Percentiles rank a stretch among this genome's conserved stretches.
phyloP scores from a whole-genome alignment of 2,113 vertebrate genomes.

The Petroica traversi region DNA sequence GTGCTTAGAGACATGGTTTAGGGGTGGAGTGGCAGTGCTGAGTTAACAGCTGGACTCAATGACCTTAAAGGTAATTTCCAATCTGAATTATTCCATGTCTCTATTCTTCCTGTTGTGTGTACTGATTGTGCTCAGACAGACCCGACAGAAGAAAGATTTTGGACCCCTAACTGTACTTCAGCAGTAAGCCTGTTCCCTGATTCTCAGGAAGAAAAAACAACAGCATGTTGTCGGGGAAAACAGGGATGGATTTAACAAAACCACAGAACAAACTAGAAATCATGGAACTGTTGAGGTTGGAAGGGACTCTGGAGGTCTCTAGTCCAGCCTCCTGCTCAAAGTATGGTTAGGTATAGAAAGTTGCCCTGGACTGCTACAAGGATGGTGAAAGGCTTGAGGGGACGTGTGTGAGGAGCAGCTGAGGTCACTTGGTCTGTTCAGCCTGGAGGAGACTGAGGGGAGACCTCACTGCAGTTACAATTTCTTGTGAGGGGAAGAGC shows the following conservation, averaged over 20 bases:
- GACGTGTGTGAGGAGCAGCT: rapidly evolving
- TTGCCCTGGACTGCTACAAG: background rate
- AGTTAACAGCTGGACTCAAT: background rate
- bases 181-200: too few species aligned
- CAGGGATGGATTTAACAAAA: background rate
- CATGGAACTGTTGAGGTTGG: background rate
- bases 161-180: background rate
- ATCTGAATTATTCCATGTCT: background rate
- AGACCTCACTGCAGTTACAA: background rate
- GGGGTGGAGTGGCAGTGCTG: background rate
- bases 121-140: background rate
- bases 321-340: background rate
- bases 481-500: background rate
- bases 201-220: background rate
- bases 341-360: background rate
- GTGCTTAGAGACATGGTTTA: background rate
- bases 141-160: background rate
- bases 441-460: background rate
- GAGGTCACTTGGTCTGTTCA: background rate
- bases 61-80: background rate
- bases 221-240: background rate
- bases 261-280: background rate
- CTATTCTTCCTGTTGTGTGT: background rate
- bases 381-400: background rate
- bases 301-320: background rate